Evolutionary conservation across 2,888 invertebrate genomes (phyloP).

Genomic region (Pyralis farinalis): DNA sequence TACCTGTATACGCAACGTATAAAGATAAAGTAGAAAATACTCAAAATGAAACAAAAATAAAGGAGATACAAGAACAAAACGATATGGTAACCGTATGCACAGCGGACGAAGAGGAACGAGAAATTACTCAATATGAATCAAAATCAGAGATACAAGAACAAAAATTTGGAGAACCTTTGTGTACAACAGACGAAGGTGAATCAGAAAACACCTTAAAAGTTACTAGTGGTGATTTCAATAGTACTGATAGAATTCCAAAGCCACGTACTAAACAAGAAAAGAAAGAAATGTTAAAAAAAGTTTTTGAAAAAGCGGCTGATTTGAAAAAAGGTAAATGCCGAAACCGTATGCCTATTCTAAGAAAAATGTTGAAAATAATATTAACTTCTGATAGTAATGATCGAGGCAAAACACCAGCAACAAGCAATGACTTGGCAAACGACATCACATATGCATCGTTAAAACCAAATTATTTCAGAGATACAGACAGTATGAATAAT

Average conservation of each 20-base stretch:
- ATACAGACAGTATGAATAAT: slow-evolving; percentile 46
- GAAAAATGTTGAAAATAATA: slow-evolving; percentile 44
- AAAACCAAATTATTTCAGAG: slow-evolving; percentile 37
- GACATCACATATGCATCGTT: slow-evolving; percentile 40
- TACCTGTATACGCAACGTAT: too few relatives aligned
- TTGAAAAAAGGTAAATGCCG: slow-evolving; percentile 33
- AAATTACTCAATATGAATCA: background rate
- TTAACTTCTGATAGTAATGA: slow-evolving; percentile 50
- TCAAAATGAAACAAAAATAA: background rate
- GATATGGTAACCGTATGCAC: too few relatives aligned
- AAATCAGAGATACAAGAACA: slow-evolving; percentile 1
- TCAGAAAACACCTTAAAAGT: slow-evolving; percentile 20
- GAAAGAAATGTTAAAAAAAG: slow-evolving; percentile 43
- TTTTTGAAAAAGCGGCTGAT: slow-evolving; percentile 40
- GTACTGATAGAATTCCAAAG: slow-evolving; percentile 21
- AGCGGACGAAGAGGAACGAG: too few relatives aligned
- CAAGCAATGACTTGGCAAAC: slow-evolving; percentile 32
- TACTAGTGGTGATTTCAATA: slow-evolving; percentile 11
- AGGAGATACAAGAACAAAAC: slow-evolving; percentile 3
- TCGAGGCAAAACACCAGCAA: slow-evolving; percentile 28
- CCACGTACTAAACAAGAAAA: slow-evolving; percentile 36
- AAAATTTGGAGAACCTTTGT: slow-evolving; percentile 14
- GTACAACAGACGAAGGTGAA: slow-evolving; percentile 24
- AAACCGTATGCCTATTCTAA: slow-evolving; percentile 34
- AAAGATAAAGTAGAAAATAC: too few relatives aligned